Evolutionary conservation across 2,113 vertebrate genomes (phyloP).

Genomic region (Macquaria australasica): DNA sequence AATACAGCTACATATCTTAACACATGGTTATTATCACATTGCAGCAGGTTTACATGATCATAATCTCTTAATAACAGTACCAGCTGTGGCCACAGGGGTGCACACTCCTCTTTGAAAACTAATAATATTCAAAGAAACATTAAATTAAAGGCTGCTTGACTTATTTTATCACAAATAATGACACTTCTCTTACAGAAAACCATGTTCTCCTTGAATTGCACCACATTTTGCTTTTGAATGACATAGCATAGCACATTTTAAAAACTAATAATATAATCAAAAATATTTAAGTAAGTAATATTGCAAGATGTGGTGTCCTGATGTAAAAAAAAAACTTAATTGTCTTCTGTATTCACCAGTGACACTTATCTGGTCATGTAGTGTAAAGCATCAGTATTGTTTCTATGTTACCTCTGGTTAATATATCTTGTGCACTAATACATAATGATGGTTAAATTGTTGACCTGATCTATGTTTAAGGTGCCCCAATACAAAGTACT

Average conservation of each 20-base stretch:
- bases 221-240: neutral
- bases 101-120: rapidly evolving
- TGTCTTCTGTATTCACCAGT: neutral
- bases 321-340: neutral
- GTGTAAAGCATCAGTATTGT: neutral
- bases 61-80: neutral
- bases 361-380: neutral
- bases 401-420: neutral
- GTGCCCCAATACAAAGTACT: neutral
- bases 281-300: neutral
- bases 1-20: neutral
- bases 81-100: slow-evolving; percentile 14
- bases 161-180: neutral
- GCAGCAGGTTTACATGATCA: neutral
- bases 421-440: neutral
- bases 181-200: neutral
- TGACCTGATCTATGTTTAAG: neutral
- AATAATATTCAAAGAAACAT: neutral
- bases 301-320: neutral
- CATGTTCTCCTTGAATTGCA: neutral
- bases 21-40: neutral
- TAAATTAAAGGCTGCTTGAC: rapidly evolving
- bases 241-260: neutral
- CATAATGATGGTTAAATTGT: neutral
- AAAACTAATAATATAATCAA: neutral